These are phyloP conservation scores for Paralichthys olivaceus DNA, from an alignment of 2,113 vertebrate genomes.

Conservation along the genomic window DNA sequence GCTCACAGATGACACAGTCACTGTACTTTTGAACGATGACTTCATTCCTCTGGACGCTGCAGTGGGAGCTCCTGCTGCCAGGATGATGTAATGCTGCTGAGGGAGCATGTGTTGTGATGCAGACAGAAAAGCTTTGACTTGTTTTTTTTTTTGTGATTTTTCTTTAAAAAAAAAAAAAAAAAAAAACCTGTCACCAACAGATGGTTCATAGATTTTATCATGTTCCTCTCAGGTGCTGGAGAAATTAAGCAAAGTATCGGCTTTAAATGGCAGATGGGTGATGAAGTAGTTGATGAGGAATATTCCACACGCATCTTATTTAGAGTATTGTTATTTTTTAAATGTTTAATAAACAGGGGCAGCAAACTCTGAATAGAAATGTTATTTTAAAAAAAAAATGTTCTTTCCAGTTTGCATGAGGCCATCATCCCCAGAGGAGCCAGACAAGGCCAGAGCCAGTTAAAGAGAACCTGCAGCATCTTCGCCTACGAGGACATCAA, in stretches of 20 bases:
- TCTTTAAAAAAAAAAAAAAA: background rate
- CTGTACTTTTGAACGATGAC: conserved; percentile 37
- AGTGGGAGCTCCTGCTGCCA: conserved; percentile 45
- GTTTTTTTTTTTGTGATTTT: background rate
- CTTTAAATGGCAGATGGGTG: too few relatives aligned
- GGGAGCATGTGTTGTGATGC: conserved; percentile 16
- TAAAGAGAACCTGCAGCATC: conserved; percentile 97
- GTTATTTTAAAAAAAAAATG: too few relatives aligned
- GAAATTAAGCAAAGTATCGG: too few relatives aligned
- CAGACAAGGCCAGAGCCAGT: conserved; percentile 93
- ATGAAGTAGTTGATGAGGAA: too few relatives aligned
- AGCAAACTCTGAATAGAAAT: too few relatives aligned
- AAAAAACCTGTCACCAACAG: background rate
- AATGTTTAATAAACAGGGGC: too few relatives aligned
- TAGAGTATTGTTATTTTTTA: background rate
- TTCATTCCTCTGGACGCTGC: conserved; percentile 51
- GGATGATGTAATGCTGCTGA: conserved; percentile 63
- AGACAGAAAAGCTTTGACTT: conserved; percentile 31
- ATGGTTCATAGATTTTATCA: background rate
- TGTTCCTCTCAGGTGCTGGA: background rate
- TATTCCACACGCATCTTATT: too few relatives aligned
- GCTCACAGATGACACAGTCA: background rate
- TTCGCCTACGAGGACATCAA: conserved; percentile 99
- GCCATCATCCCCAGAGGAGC: conserved; percentile 97
- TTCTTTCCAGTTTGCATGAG: conserved; percentile 90